phyloP scores from a whole-genome alignment of 1,140 invertebrate species.

The Vollenhovia emeryi region DNA sequence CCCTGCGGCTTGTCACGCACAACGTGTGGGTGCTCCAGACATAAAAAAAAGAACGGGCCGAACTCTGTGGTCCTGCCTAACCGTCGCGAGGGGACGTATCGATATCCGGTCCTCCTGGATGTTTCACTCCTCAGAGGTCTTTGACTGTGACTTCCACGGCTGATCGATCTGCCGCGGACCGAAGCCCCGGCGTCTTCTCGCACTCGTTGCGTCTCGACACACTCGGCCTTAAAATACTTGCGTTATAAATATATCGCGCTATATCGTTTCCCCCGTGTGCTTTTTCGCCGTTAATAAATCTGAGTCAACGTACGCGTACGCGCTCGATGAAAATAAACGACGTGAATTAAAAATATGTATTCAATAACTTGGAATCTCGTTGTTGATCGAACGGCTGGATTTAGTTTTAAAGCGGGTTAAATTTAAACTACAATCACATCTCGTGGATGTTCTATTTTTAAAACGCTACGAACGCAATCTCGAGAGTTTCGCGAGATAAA shows the following conservation, averaged over 20 bases:
- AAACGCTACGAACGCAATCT: not conserved
- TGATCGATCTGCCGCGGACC: conserved; percentile 33
- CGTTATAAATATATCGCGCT: conserved; percentile 6
- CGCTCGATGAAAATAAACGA: not conserved
- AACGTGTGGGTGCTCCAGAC: conserved; percentile 31
- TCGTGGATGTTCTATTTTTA: not conserved
- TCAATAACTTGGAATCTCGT: not conserved
- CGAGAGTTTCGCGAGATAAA: not conserved
- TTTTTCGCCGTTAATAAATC: not conserved
- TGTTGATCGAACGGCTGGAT: not conserved
- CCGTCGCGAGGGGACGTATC: conserved; percentile 30
- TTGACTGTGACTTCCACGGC: conserved; percentile 42
- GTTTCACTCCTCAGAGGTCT: conserved; percentile 26
- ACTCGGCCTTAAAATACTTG: conserved; percentile 26
- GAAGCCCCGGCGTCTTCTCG: not conserved
- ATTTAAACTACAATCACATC: not conserved
- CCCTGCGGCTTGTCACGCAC: not conserved
- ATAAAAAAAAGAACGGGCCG: conserved; percentile 13
- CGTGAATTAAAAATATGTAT: conserved; percentile 8
- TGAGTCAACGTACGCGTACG: not conserved
- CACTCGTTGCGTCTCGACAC: conserved; percentile 2
- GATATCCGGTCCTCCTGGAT: conserved; percentile 47
- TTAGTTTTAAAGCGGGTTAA: not conserved
- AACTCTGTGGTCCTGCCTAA: conserved; percentile 50
- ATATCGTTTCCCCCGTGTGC: not conserved